phyloP scores from a whole-genome alignment of 2,797 vertebrate species.

The Vespertilio murinus region DNA sequence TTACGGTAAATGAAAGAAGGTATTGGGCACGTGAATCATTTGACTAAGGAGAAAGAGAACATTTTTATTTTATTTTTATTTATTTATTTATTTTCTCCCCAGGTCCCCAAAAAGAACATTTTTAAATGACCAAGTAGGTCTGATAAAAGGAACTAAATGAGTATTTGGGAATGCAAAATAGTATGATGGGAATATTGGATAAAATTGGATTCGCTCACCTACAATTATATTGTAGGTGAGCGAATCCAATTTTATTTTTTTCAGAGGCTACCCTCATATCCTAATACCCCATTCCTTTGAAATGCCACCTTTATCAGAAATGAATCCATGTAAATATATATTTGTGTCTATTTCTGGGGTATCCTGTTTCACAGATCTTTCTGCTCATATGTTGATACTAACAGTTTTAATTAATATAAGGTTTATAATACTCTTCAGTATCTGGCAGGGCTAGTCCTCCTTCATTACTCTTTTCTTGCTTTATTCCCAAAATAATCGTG shows the following conservation, averaged over 20 bases:
- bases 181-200: not conserved
- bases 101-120: not conserved
- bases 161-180: constrained; percentile 33
- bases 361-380: not conserved
- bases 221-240: not conserved
- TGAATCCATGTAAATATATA: not conserved
- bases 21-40: not conserved
- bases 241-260: constrained; percentile 51
- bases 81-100: too few species aligned
- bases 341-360: not conserved
- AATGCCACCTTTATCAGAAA: constrained; percentile 34
- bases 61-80: constrained; percentile 23
- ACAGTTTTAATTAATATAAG: not conserved
- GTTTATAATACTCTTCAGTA: not conserved
- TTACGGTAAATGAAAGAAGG: not conserved
- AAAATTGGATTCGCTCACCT: too few species aligned
- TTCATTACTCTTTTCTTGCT: not conserved
- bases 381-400: not conserved
- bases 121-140: not conserved
- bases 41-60: not conserved
- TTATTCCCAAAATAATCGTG: constrained; percentile 42
- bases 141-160: not conserved
- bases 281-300: constrained; percentile 15
- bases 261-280: not conserved
- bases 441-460: not conserved